Evolutionary conservation across 2,797 vertebrate genomes (phyloP), one percentile per base, ranked within the genome.

Genomic region (Microctenopoma stevenorrisi): DNA sequence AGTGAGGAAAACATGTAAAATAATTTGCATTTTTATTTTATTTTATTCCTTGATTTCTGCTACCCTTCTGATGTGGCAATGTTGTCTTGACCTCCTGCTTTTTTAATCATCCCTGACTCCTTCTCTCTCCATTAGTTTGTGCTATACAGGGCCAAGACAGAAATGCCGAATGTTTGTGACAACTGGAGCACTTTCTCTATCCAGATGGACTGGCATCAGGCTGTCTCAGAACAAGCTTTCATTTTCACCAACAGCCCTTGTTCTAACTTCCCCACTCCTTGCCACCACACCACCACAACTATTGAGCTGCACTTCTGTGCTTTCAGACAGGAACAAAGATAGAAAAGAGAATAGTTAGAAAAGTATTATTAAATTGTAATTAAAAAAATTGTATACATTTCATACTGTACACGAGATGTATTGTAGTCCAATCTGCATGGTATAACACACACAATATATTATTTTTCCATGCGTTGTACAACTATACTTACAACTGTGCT

Each of bases 171-270:
- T 76, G 48, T 77, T 76, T 72, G 73, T 80, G 78, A 79, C 74
- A 72, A 77, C 78, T 74, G 67, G 68, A 81, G 68, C 61, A 56
- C 42, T 84, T 79, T 78, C 66, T 69, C 64, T 46, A 54, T 56
- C 72, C 81, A 90, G 83, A 89, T 78, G 82, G 79, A 85, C 73
- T 77, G 76, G 73, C 84, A 80, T 49, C 68, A 40, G 46, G 74
- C 69, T 62, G 68, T 76, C 79, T 83, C 65, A 75, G 63, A 83
- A 58, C 63, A 53, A 72, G 42, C 71, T 86, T 64, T 78, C 71
- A 70, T 66, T 71, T 64, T 65, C 57, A 55, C 59, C 65, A 83
- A 12, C 43, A 57, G 74, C 64, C 80, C 68, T 53, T 65, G 50
- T 64, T 30, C 61, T 43, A 35, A 14, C 64, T 1, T 71, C 63